phyloP scores from a whole-genome alignment of 2,113 vertebrate species.

The Lycocorax pyrrhopterus region DNA sequence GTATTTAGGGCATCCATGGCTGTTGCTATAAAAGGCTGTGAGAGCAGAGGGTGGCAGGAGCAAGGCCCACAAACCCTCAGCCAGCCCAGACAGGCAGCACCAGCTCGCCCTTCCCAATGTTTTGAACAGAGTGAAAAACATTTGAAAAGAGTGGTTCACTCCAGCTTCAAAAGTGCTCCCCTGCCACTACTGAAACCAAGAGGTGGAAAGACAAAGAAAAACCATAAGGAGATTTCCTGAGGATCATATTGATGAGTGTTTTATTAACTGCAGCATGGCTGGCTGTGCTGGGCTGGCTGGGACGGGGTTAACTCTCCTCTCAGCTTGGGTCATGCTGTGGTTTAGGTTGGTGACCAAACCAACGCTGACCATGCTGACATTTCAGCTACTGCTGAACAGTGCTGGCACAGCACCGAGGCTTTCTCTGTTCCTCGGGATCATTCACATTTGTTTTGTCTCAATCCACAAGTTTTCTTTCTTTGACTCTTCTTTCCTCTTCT shows the following conservation, averaged over 20 bases:
- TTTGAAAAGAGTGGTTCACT: neutral
- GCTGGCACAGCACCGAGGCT: neutral
- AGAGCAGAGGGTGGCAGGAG: neutral
- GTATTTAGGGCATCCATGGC: neutral
- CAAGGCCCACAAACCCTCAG: neutral
- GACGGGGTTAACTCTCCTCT: neutral
- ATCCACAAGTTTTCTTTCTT: neutral
- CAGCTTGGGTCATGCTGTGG: neutral
- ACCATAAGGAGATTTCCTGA: neutral
- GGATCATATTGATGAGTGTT: neutral
- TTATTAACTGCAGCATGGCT: neutral
- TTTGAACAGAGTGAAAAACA: neutral
- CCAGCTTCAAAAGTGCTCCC: neutral
- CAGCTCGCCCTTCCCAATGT: neutral
- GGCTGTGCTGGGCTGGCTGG: neutral
- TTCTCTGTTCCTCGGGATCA: neutral
- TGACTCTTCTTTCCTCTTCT: neutral
- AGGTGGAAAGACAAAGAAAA: neutral
- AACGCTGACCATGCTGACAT: fast-evolving
- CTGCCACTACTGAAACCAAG: neutral
- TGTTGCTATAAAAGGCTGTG: neutral
- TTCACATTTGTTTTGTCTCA: neutral
- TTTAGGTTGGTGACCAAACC: neutral
- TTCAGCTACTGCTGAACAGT: neutral
- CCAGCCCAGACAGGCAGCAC: neutral